Base-by-base conservation (phyloP, 2,113 vertebrate genomes). In the Bucco capensis region DNA sequence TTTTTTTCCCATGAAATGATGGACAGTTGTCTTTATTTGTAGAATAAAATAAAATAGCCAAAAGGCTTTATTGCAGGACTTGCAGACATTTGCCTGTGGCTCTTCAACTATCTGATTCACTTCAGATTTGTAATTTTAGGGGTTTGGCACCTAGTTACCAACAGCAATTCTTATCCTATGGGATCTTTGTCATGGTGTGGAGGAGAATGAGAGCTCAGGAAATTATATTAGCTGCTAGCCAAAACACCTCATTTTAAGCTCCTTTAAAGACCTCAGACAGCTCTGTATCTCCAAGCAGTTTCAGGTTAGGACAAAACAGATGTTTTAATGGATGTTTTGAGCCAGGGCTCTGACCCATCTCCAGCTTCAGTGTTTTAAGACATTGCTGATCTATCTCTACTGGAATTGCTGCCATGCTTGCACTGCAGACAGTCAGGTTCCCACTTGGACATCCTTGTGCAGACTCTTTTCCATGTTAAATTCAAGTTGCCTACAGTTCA, bases 11-110 rank as follows among this genome's bases (percentile, higher is more conserved):
- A 92, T 94, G 94, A 89, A 85, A 92, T 93, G 90, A 93, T 96
- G 91, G 78, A 93, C 88, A 89, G 44, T 96, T 96, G 93, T 95
- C 94, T 96, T 94, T 92, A 96, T 92, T 94, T 96, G 93, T 92
- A 95, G 93, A 93, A 89, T 83, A 93, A 95, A 96, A 96, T 96
- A 96, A 96, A 95, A 92, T 88, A 91, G 86, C 89, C 89, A 84
- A 79, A 93, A 89, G 89, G 92, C 92, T 92, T 85, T 85, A 87
- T 70, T 85, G 81, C 89, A 94, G 96, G 89, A 94, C 78, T 85
- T 92, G 84, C 71, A 92, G 67, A 96, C 67, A 94, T 87, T 91
- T 89, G 93, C 86, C 90, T 95, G 71, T 94, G 92, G 88, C 86
- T 93, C 46, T 92, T 95, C 67, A 93, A 90, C 89, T 89, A 81